phyloP scores from a whole-genome alignment of 2,113 vertebrate genomes.

The Camelus dromedarius region DNA sequence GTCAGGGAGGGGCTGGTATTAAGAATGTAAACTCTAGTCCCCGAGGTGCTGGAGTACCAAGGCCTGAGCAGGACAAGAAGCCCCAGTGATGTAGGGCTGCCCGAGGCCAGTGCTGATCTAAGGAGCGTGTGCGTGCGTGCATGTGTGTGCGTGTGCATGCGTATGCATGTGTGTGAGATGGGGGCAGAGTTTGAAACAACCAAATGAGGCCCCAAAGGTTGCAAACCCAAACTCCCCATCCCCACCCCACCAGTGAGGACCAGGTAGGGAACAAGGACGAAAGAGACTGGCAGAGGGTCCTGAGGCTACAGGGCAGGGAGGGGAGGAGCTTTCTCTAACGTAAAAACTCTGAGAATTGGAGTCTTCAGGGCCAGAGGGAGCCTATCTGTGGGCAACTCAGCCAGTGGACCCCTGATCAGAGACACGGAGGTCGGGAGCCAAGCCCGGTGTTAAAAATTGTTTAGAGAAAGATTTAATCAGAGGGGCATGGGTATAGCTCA shows the following conservation, averaged over 20 bases:
- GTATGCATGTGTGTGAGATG: background rate
- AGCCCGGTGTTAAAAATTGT: background rate
- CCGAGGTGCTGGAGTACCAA: background rate
- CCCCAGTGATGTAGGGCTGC: background rate
- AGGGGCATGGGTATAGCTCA: no score
- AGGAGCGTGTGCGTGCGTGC: no score
- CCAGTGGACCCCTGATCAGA: background rate
- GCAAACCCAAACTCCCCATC: background rate
- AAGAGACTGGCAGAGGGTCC: background rate
- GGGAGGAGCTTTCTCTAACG: background rate
- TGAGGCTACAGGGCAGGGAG: background rate
- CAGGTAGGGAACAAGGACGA: background rate
- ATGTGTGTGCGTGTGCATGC: background rate
- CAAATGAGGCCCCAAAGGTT: background rate
- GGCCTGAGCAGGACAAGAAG: background rate
- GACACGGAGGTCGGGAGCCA: background rate
- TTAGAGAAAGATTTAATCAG: slow-evolving; percentile 27
- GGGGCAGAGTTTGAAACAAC: background rate
- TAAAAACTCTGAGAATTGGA: background rate
- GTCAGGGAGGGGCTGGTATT: accelerated
- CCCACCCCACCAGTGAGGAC: background rate
- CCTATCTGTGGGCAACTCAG: background rate
- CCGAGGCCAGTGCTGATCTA: background rate
- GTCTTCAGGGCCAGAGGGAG: background rate
- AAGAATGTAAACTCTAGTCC: background rate